Percentiles rank a stretch among this genome's conserved stretches.
phyloP scores from a whole-genome alignment of 2,888 invertebrate genomes.

The Acleris holmiana region DNA sequence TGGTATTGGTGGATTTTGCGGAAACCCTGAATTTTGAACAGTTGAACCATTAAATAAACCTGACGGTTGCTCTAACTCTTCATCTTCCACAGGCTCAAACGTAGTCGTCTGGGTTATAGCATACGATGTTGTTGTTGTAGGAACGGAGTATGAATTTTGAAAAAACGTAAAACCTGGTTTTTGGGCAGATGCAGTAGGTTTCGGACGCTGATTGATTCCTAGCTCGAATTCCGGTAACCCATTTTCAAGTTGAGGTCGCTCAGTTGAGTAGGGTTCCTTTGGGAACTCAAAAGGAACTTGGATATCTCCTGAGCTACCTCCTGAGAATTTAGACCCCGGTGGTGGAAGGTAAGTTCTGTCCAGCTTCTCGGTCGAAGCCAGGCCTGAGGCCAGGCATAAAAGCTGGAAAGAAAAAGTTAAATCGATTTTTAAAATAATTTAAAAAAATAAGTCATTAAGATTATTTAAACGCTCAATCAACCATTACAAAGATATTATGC shows the following conservation, averaged over 20 bases:
- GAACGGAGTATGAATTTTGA: constrained; percentile 40
- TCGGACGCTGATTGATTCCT: constrained; percentile 37
- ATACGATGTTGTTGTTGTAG: constrained; percentile 55
- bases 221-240: constrained; percentile 46
- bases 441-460: not conserved
- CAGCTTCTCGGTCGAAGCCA: constrained; percentile 60
- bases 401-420: constrained; percentile 55
- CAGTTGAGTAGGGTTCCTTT: constrained; percentile 44
- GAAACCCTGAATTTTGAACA: not conserved
- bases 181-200: constrained; percentile 23
- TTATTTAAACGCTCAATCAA: not conserved
- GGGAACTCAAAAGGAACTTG: constrained; percentile 59
- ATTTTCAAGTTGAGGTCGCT: constrained; percentile 36
- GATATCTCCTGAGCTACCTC: constrained; percentile 58
- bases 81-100: constrained; percentile 44
- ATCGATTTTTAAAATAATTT: constrained; percentile 5
- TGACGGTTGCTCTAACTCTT: constrained; percentile 8
- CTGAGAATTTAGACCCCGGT: constrained; percentile 61
- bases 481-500: too few species aligned
- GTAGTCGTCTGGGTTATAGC: constrained; percentile 60
- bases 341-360: constrained; percentile 70
- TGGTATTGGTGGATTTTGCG: not conserved
- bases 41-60: constrained; percentile 15
- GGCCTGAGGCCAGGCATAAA: constrained; percentile 52
- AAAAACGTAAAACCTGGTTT: constrained; percentile 34